Conservation (phyloP, 1,140 invertebrate genomes). For the Temnothorax longispinosus region DNA sequence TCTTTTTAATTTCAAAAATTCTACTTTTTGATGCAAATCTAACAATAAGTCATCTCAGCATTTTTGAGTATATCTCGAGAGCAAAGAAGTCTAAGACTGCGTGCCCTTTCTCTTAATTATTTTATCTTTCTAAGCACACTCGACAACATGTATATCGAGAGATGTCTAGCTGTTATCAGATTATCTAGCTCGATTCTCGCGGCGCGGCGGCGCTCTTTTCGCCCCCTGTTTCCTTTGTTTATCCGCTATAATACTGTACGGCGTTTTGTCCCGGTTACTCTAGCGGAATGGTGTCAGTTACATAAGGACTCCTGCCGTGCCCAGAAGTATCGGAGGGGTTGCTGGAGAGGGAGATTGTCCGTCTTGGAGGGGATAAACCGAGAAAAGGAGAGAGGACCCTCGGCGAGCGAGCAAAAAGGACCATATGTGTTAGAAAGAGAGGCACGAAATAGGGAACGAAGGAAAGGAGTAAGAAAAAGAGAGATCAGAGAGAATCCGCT, state of each 20-base stretch:
- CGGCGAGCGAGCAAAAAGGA: slow-evolving; percentile 58
- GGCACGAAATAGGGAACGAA: slow-evolving; percentile 15
- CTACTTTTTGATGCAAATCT: background rate
- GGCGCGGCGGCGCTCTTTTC: slow-evolving; percentile 28
- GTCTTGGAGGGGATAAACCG: slow-evolving; percentile 37
- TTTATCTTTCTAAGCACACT: background rate
- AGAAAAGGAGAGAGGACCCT: slow-evolving; percentile 66
- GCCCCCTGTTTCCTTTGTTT: slow-evolving; percentile 63
- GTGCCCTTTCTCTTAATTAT: background rate
- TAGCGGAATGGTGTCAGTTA: slow-evolving; percentile 84
- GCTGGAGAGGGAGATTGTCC: slow-evolving; percentile 66
- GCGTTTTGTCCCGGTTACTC: slow-evolving; percentile 82
- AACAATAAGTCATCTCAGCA: background rate
- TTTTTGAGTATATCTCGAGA: background rate
- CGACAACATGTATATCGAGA: background rate
- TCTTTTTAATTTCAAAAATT: background rate
- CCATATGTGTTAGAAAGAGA: slow-evolving; percentile 31
- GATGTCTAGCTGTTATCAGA: slow-evolving; percentile 30
- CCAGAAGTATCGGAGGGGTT: slow-evolving; percentile 81
- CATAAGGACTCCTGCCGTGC: slow-evolving; percentile 83
- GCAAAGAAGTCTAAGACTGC: background rate
- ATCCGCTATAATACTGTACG: slow-evolving; percentile 70
- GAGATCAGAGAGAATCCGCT: slow-evolving; percentile 12
- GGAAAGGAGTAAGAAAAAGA: slow-evolving; percentile 33
- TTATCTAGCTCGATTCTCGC: slow-evolving; percentile 43